Evolutionary conservation across 1,140 invertebrate genomes (phyloP).

Genomic region (Drosophila nasuta): DNA sequence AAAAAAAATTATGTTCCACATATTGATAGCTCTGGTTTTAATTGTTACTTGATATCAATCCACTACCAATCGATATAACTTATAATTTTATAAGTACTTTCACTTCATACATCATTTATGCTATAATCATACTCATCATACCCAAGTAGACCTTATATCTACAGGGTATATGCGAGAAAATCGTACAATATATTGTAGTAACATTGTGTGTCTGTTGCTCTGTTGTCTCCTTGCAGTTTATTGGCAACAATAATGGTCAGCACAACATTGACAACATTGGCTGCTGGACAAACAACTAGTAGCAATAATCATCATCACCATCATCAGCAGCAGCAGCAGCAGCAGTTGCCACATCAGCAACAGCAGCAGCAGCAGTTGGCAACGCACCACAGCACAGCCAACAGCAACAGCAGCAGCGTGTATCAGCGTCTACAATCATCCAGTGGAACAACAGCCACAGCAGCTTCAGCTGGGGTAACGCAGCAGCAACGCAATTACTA

Average conservation of each 20-base stretch:
- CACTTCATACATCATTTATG: too few species aligned
- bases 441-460: conserved; percentile 34
- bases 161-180: background rate
- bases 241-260: conserved; percentile 85
- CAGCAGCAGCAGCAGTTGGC: conserved; percentile 50
- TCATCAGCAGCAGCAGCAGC: conserved; percentile 67
- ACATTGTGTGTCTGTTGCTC: background rate
- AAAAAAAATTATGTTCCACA: too few species aligned
- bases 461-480: conserved; percentile 40
- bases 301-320: conserved; percentile 83
- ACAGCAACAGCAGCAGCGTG: conserved; percentile 45
- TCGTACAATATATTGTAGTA: background rate
- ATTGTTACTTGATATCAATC: too few species aligned
- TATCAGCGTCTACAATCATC: conserved; percentile 36
- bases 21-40: too few species aligned
- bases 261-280: conserved; percentile 84
- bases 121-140: background rate
- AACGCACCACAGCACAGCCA: conserved; percentile 36
- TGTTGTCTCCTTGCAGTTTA: conserved; percentile 67
- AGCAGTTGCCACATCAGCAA: conserved; percentile 56
- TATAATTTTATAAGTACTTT: too few species aligned
- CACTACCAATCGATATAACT: too few species aligned
- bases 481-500: conserved; percentile 16
- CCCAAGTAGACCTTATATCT: background rate
- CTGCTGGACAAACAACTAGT: conserved; percentile 84